phyloP scores from a whole-genome alignment of 2,797 vertebrate species.

The Gallinago solitaria region DNA sequence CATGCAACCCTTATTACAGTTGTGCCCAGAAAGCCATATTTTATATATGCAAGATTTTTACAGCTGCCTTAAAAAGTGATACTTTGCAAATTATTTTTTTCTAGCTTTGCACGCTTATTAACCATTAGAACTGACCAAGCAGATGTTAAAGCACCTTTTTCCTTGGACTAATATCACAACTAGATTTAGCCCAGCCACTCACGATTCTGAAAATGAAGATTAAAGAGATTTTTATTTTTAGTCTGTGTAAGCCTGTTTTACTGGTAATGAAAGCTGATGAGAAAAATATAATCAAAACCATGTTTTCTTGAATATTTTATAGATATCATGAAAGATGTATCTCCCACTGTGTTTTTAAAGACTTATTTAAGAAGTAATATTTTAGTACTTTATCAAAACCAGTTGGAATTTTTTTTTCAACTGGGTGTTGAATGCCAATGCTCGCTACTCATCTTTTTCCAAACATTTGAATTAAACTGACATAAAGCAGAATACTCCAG shows the following conservation, averaged over 20 bases:
- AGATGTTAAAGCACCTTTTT: neutral
- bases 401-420: neutral
- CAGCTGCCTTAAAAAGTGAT: neutral
- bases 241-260: neutral
- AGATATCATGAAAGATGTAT: neutral
- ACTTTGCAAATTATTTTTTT: neutral
- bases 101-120: neutral
- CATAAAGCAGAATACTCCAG: neutral
- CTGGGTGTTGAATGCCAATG: neutral
- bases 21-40: neutral
- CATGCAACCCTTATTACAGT: neutral
- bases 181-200: neutral
- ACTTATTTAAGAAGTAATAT: slow-evolving; percentile 2
- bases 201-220: neutral
- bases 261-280: neutral
- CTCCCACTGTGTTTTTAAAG: slow-evolving; percentile 10
- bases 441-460: neutral
- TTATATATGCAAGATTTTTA: neutral
- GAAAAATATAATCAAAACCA: slow-evolving; percentile 21
- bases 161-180: neutral
- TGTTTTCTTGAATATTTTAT: neutral
- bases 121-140: neutral
- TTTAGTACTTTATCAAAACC: slow-evolving; percentile 16
- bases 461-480: neutral
- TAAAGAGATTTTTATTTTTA: neutral